Percentiles rank a stretch among this genome's conserved stretches.
phyloP scores from a whole-genome alignment of 2,113 vertebrate genomes.

The Platysteira castanea region DNA sequence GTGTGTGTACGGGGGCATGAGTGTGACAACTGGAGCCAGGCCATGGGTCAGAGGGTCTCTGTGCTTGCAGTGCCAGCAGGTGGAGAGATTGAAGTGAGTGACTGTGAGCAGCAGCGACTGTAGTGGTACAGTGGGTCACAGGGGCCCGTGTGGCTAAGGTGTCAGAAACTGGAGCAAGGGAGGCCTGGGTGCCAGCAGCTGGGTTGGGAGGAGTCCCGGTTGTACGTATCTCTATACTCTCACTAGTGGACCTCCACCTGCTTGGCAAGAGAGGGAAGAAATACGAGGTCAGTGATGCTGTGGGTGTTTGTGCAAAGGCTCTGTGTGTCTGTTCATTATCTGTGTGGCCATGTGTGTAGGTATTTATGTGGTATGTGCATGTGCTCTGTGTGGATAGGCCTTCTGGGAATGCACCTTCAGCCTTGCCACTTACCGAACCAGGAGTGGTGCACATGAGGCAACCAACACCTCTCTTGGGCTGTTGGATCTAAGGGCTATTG shows the following conservation, averaged over 20 bases:
- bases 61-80: not conserved
- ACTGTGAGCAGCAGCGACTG: not conserved
- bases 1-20: not conserved
- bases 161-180: not conserved
- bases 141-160: rapidly evolving
- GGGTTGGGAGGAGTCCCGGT: not conserved
- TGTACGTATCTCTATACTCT: not conserved
- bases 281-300: not conserved
- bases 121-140: not conserved
- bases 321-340: not conserved
- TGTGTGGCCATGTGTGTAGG: not conserved
- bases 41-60: not conserved
- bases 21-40: not conserved
- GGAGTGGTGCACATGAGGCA: not conserved
- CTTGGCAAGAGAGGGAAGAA: not conserved
- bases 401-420: not conserved
- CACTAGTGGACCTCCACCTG: not conserved
- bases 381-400: not conserved
- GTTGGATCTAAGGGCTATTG: not conserved
- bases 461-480: not conserved
- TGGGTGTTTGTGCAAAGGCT: not conserved
- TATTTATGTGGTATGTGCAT: too few relatives aligned
- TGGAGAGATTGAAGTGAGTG: not conserved
- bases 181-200: not conserved
- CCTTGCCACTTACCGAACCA: not conserved